Evolutionary conservation across 2,797 vertebrate species (phyloP).

Genomic region (Danio choprae): DNA sequence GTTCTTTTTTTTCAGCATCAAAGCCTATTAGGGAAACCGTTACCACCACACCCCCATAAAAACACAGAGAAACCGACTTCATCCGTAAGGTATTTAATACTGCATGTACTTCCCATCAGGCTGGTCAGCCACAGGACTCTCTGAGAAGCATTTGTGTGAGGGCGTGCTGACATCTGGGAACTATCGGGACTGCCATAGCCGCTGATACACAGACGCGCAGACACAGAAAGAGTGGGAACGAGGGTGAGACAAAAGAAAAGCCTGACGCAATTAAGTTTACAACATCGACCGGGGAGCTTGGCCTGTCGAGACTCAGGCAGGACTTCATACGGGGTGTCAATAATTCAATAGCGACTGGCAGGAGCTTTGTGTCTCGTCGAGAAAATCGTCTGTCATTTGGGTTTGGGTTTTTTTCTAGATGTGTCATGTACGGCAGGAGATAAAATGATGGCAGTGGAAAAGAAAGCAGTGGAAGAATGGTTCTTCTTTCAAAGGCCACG

Average conservation of each 20-base stretch:
- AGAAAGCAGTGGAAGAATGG: conserved; percentile 34
- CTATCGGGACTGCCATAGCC: conserved; percentile 33
- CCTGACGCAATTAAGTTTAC: not conserved
- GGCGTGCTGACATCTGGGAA: conserved; percentile 55
- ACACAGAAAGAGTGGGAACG: not conserved
- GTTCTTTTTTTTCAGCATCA: not conserved
- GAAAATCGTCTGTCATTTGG: conserved; percentile 21
- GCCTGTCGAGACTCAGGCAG: conserved; percentile 12
- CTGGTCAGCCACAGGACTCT: not conserved
- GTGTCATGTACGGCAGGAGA: conserved; percentile 8
- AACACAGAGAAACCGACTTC: conserved; percentile 42
- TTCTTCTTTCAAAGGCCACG: conserved; percentile 23
- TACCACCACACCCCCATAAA: conserved; percentile 37
- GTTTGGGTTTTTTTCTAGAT: conserved; percentile 4
- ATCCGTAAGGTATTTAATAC: conserved; percentile 46
- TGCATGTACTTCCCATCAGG: conserved; percentile 46
- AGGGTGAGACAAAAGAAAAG: conserved; percentile 13
- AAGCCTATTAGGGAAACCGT: not conserved
- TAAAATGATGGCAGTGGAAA: conserved; percentile 41
- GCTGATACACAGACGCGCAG: not conserved
- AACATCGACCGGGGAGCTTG: conserved; percentile 5
- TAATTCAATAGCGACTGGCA: conserved; percentile 27
- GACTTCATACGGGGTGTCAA: conserved; percentile 31
- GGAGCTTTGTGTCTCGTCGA: conserved; percentile 16
- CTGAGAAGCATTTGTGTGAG: conserved; percentile 14